phyloP scores from a whole-genome alignment of 2,797 vertebrate species.

The Antrozous pallidus region DNA sequence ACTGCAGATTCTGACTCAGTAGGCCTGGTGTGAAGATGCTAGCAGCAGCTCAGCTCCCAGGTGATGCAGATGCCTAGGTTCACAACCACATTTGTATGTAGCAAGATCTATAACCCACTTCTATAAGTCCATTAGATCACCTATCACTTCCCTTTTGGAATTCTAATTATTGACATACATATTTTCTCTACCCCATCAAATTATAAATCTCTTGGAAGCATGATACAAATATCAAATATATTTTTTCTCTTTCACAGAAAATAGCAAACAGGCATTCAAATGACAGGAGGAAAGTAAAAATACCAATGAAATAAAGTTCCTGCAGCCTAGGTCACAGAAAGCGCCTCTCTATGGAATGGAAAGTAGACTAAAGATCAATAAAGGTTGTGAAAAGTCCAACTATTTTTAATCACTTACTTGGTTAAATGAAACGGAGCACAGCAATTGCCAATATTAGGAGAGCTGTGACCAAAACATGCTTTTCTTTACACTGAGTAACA shows the following conservation, averaged over 20 bases:
- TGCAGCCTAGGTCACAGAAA: not conserved
- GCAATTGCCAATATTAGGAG: not conserved
- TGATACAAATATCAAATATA: not conserved
- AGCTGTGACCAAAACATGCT: not conserved
- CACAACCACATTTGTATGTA: not conserved
- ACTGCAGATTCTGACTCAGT: not conserved
- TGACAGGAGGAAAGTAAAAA: not conserved
- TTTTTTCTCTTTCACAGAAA: slow-evolving; percentile 29
- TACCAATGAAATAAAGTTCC: not conserved
- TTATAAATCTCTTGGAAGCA: slow-evolving; percentile 9
- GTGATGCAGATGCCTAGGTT: not conserved
- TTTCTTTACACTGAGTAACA: not conserved
- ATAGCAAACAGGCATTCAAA: slow-evolving; percentile 12
- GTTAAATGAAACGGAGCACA: slow-evolving; percentile 8
- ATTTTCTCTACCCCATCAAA: not conserved
- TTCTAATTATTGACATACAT: slow-evolving; percentile 22
- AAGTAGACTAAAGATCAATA: not conserved
- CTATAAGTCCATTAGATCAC: not conserved
- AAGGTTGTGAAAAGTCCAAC: slow-evolving; percentile 3
- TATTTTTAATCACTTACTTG: not conserved
- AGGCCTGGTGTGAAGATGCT: not conserved
- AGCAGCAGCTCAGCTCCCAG: not conserved
- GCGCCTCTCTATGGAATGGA: not conserved
- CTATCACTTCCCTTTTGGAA: slow-evolving; percentile 18
- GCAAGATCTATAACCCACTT: not conserved